Conservation (phyloP, 2,797 vertebrate species). For the Eulemur coronatus region DNA sequence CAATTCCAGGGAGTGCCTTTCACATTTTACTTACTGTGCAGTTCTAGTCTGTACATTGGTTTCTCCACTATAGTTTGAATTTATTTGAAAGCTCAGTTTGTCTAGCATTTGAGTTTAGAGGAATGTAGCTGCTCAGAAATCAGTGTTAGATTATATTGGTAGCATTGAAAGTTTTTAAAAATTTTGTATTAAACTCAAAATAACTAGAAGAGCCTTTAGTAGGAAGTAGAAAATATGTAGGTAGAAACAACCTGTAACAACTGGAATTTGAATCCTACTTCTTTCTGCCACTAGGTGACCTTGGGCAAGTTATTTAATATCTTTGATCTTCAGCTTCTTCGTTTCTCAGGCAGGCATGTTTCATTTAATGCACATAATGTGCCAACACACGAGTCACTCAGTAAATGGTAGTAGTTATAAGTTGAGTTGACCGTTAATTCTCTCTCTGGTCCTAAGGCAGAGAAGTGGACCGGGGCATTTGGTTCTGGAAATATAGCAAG, state of each 20-base stretch:
- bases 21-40: neutral
- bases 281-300: neutral
- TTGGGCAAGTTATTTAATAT: neutral
- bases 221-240: neutral
- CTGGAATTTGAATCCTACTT: neutral
- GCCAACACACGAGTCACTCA: neutral
- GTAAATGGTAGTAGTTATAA: neutral
- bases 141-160: neutral
- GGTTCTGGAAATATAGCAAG: neutral
- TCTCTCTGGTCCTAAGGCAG: neutral
- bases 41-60: neutral
- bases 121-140: slow-evolving; percentile 6
- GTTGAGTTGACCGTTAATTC: neutral
- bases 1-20: neutral
- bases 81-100: neutral
- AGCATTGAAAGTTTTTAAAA: neutral
- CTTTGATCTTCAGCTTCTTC: neutral
- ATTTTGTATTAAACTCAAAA: neutral
- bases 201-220: slow-evolving; percentile 15
- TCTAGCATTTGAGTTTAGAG: neutral
- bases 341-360: neutral
- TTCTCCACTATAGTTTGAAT: neutral
- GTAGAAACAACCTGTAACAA: neutral
- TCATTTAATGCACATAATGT: neutral
- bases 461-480: neutral